Evolutionary conservation across 92 coral and sea anemone genomes (phyloP).

Genomic region (Porites cylindrica): DNA sequence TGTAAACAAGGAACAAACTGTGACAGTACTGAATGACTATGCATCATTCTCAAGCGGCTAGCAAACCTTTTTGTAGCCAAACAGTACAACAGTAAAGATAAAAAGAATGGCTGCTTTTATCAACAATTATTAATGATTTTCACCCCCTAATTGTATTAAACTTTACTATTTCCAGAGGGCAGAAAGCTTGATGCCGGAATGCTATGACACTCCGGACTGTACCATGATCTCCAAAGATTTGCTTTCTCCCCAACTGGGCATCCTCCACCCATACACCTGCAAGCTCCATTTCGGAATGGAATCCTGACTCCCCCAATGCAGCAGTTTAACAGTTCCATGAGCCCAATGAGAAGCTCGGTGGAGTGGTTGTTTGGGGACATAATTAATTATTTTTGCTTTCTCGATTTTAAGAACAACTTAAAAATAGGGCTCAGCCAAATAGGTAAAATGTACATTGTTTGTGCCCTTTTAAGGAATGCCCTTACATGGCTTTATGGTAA

Average conservation of each 20-base stretch:
- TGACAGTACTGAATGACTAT: slow-evolving; percentile 24
- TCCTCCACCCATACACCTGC: slow-evolving; percentile 12
- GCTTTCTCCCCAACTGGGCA: slow-evolving; percentile 32
- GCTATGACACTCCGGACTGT: slow-evolving; percentile 11
- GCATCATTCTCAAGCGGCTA: background rate
- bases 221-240: slow-evolving; percentile 27
- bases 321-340: background rate
- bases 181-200: slow-evolving; percentile 22
- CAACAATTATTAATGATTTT: slow-evolving; percentile 40
- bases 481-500: background rate
- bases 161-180: slow-evolving; percentile 26
- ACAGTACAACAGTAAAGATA: slow-evolving; percentile 43
- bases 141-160: slow-evolving; percentile 26
- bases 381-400: no score
- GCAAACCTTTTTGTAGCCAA: slow-evolving; percentile 40
- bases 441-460: no score
- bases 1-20: slow-evolving; percentile 38
- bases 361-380: no score
- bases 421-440: background rate
- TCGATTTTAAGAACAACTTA: no score
- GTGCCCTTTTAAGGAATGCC: no score
- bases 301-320: slow-evolving; percentile 28
- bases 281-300: slow-evolving; percentile 29
- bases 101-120: slow-evolving; percentile 41
- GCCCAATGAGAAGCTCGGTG: no score